Evolutionary conservation across 2,113 vertebrate genomes (phyloP).

Genomic region (Eleginops maclovinus): DNA sequence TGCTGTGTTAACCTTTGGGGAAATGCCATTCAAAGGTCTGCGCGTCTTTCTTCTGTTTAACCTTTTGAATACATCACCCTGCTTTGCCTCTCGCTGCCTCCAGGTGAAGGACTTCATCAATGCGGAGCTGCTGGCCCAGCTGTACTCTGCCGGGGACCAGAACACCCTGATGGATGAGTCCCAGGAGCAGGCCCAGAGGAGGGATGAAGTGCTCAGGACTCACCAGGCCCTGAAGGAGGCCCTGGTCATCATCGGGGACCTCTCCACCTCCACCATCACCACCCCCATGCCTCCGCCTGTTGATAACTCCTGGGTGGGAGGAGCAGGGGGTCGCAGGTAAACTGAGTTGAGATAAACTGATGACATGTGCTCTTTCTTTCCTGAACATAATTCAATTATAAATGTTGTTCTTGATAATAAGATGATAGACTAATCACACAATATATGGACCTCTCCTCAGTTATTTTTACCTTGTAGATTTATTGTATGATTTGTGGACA

Average conservation of each 20-base stretch:
- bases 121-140: conserved; percentile 92
- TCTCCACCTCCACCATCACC: conserved; percentile 90
- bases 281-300: conserved; percentile 92
- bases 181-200: conserved; percentile 90
- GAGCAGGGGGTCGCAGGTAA: conserved; percentile 74
- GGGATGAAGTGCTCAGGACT: conserved; percentile 92
- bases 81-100: conserved; percentile 22
- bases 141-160: conserved; percentile 96
- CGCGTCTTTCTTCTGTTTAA: not conserved
- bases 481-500: too few species aligned
- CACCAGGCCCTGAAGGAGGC: conserved; percentile 93
- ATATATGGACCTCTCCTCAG: too few species aligned
- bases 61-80: not conserved
- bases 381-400: not conserved
- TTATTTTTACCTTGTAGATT: too few species aligned
- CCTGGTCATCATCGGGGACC: conserved; percentile 91
- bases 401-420: too few species aligned
- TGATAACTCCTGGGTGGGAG: conserved; percentile 88
- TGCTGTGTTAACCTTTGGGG: too few species aligned
- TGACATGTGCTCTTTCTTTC: not conserved
- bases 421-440: too few species aligned
- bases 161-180: conserved; percentile 96
- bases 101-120: conserved; percentile 99
- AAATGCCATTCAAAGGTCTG: too few species aligned
- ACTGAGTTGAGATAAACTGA: not conserved